A percentile compares a stretch with the other conserved stretches of the same genome.
phyloP scores from a whole-genome alignment of 2,888 invertebrate genomes.

The Coenonympha arcania region DNA sequence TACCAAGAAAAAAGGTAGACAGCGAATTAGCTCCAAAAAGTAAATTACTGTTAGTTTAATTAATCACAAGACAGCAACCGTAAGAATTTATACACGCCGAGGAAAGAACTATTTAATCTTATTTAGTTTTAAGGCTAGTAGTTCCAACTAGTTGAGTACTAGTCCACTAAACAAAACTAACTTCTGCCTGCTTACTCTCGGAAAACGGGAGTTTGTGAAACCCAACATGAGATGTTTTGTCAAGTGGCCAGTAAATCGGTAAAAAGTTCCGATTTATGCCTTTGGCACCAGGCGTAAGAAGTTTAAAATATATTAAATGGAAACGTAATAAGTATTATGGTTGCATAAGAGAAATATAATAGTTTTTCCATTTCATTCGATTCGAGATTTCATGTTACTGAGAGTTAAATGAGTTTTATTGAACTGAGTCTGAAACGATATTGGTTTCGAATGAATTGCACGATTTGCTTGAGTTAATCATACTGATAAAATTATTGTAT shows the following conservation, averaged over 20 bases:
- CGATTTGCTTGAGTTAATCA: too few species aligned
- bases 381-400: not conserved
- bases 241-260: slow-evolving; percentile 14
- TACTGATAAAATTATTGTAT: too few species aligned
- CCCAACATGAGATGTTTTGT: slow-evolving; percentile 14
- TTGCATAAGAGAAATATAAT: not conserved
- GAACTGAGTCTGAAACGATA: too few species aligned
- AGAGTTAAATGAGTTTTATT: not conserved
- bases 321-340: not conserved
- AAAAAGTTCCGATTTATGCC: slow-evolving; percentile 13
- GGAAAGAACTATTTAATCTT: slow-evolving; percentile 33
- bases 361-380: not conserved
- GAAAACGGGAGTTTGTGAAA: slow-evolving; percentile 14
- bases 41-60: slow-evolving; percentile 19
- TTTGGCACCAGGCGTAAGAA: slow-evolving; percentile 7
- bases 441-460: too few species aligned
- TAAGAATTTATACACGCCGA: slow-evolving; percentile 32
- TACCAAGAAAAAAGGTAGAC: not conserved
- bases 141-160: slow-evolving; percentile 21
- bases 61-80: slow-evolving; percentile 26
- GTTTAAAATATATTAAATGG: slow-evolving; percentile 11
- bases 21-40: slow-evolving; percentile 8
- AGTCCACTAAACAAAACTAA: slow-evolving; percentile 18
- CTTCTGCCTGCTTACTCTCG: slow-evolving; percentile 11
- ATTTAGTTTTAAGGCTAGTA: slow-evolving; percentile 29